A percentile compares a stretch with the other conserved stretches of the same genome.
Evolutionary conservation across 2,888 invertebrate species (phyloP).

Genomic region (Ichneumoninae sp.): DNA sequence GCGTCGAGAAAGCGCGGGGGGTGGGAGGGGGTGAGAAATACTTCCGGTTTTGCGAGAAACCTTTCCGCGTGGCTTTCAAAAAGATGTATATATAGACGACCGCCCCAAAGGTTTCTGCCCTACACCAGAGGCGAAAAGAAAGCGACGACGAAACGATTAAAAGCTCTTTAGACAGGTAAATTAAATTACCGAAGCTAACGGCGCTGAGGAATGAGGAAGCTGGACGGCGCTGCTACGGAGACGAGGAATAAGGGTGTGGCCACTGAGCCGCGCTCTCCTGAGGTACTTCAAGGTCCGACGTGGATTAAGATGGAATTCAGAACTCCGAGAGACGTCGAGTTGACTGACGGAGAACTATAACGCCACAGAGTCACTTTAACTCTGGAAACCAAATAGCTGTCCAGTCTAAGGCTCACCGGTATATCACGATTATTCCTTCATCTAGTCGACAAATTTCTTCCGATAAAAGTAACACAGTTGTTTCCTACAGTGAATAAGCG

Average conservation of each 20-base stretch:
- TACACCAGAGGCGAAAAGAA: conserved; percentile 34
- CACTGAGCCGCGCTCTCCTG: conserved; percentile 29
- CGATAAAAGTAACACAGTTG: neutral
- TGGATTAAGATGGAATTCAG: conserved; percentile 41
- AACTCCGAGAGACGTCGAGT: conserved; percentile 18
- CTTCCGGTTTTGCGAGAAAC: conserved; percentile 31
- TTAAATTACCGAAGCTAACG: conserved; percentile 52
- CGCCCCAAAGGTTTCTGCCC: neutral
- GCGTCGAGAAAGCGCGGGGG: neutral
- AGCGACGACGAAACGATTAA: conserved; percentile 51
- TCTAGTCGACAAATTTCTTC: neutral
- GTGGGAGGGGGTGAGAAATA: conserved; percentile 21
- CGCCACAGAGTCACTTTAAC: conserved; percentile 7
- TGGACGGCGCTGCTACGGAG: conserved; percentile 10
- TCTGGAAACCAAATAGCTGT: conserved; percentile 19
- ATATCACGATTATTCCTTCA: neutral
- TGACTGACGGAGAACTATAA: conserved; percentile 1
- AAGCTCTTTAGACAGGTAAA: conserved; percentile 55
- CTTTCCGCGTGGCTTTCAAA: conserved; percentile 12
- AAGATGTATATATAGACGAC: neutral
- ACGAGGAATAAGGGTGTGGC: conserved; percentile 32
- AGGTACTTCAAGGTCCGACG: conserved; percentile 38
- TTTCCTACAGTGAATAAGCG: neutral
- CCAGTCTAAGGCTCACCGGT: neutral
- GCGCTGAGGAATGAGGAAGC: conserved; percentile 25